Evolutionary conservation across 2,797 vertebrate species (phyloP).

Genomic region (Dryobates pubescens): DNA sequence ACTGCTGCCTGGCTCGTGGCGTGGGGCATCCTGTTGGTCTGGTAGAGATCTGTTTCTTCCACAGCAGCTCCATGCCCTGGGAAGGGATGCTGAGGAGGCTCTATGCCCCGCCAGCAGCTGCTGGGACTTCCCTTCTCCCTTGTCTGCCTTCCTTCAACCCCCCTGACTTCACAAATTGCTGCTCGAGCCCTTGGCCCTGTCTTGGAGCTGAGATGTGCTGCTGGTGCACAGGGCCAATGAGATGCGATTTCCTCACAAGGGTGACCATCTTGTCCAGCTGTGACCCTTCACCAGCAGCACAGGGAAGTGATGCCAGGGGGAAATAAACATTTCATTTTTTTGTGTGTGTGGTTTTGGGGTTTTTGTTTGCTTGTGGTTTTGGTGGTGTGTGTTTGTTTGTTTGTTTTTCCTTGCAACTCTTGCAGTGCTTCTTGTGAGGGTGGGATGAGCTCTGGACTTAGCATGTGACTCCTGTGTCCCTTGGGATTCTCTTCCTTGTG

Average conservation of each 20-base stretch:
- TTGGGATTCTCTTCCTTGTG: fast-evolving
- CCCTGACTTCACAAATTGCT: not conserved
- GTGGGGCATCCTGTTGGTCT: fast-evolving
- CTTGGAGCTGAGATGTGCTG: fast-evolving
- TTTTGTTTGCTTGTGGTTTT: no score
- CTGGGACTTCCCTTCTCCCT: not conserved
- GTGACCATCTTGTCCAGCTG: not conserved
- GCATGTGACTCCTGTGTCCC: fast-evolving
- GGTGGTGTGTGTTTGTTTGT: not conserved
- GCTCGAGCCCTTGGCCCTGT: not conserved
- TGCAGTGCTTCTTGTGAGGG: fast-evolving
- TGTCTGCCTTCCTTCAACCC: not conserved
- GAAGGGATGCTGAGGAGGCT: not conserved
- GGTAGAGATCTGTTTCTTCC: fast-evolving
- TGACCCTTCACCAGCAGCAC: not conserved
- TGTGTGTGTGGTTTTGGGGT: not conserved
- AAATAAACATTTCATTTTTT: conserved; percentile 71
- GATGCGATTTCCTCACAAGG: fast-evolving
- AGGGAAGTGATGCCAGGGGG: not conserved
- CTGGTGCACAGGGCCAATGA: fast-evolving
- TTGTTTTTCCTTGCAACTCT: not conserved
- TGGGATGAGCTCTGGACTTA: fast-evolving
- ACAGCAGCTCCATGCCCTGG: fast-evolving
- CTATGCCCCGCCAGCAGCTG: fast-evolving
- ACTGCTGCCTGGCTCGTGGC: no score